Percentiles rank a stretch among this genome's conserved stretches.
phyloP scores from a whole-genome alignment of 2,888 invertebrate genomes.

The Exocentrus adspersus region DNA sequence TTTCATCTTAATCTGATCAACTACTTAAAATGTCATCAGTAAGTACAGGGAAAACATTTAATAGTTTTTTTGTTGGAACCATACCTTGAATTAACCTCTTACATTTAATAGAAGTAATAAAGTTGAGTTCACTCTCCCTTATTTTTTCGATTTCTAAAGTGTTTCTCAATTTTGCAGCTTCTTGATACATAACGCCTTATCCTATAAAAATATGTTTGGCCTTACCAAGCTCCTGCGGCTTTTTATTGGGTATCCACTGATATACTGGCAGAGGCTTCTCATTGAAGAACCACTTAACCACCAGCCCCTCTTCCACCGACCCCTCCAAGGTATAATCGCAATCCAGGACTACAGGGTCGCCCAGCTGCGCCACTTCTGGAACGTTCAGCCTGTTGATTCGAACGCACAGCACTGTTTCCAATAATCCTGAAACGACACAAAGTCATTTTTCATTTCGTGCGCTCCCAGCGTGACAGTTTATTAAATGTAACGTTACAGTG shows the following conservation, averaged over 20 bases:
- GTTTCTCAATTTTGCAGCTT: not conserved
- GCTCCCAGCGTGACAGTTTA: not conserved
- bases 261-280: conserved; percentile 64
- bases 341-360: conserved; percentile 66
- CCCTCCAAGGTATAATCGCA: conserved; percentile 66
- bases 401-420: conserved; percentile 39
- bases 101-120: too few relatives aligned
- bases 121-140: too few relatives aligned
- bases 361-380: conserved; percentile 61
- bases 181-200: not conserved
- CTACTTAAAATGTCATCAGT: too few relatives aligned
- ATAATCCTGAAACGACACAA: conserved; percentile 14
- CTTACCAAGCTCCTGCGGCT: conserved; percentile 64
- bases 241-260: conserved; percentile 68
- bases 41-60: too few relatives aligned
- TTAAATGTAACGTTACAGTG: not conserved
- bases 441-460: not conserved
- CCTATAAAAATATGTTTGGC: conserved; percentile 26
- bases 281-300: conserved; percentile 70
- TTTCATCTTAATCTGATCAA: too few relatives aligned
- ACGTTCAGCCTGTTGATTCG: conserved; percentile 58
- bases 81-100: too few relatives aligned
- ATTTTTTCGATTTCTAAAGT: too few relatives aligned
- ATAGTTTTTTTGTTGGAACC: too few relatives aligned
- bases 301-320: conserved; percentile 62